These are phyloP conservation scores for Peribatodes rhomboidaria DNA, from an alignment of 2,888 invertebrate genomes.

Conservation along the genomic window DNA sequence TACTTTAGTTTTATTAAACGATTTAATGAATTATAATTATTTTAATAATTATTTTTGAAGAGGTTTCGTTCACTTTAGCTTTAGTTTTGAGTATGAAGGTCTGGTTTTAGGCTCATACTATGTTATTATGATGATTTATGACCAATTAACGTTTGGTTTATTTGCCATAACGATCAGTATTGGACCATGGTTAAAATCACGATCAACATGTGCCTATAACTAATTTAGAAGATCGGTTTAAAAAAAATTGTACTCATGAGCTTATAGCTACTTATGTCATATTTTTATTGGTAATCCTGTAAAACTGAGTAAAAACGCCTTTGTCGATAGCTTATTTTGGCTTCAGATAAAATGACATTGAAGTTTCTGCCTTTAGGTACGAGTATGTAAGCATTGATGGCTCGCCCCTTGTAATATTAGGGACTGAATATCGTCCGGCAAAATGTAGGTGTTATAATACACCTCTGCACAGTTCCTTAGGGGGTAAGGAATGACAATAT, in stretches of 20 bases:
- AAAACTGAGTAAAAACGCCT: neutral
- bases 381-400: too few species aligned
- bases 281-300: too few species aligned
- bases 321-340: neutral
- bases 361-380: too few species aligned
- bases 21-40: constrained; percentile 6
- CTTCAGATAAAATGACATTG: too few species aligned
- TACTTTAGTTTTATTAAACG: constrained; percentile 24
- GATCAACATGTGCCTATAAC: neutral
- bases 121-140: constrained; percentile 11
- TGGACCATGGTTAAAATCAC: neutral
- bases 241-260: neutral
- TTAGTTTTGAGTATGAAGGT: neutral
- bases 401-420: too few species aligned
- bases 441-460: too few species aligned
- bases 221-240: neutral
- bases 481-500: too few species aligned
- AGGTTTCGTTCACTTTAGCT: neutral
- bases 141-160: constrained; percentile 1
- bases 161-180: constrained; percentile 7
- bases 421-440: too few species aligned
- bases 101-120: constrained; percentile 1
- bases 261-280: too few species aligned
- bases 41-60: constrained; percentile 8
- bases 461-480: too few species aligned